phyloP scores from a whole-genome alignment of 2,888 invertebrate species.

The Phorcus lineatus region DNA sequence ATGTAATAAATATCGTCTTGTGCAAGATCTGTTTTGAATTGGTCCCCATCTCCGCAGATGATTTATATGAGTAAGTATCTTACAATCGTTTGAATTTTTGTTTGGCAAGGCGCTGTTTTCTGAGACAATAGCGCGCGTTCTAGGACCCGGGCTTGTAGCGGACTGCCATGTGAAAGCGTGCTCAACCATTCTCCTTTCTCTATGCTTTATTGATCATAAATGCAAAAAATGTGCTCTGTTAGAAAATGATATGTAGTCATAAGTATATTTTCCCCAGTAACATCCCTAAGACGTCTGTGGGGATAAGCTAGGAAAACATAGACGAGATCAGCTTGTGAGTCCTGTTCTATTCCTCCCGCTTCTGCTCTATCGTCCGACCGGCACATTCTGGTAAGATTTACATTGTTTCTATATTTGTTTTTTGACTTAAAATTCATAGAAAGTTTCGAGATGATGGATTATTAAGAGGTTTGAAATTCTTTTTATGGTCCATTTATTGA shows the following conservation, averaged over 20 bases:
- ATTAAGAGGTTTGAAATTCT: background rate
- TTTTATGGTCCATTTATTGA: background rate
- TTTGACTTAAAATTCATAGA: background rate
- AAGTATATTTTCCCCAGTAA: constrained; percentile 25
- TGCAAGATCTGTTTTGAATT: background rate
- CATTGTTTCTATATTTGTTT: background rate
- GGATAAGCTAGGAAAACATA: constrained; percentile 21
- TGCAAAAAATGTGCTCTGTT: constrained; percentile 29
- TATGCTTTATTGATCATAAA: constrained; percentile 32
- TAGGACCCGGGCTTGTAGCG: background rate
- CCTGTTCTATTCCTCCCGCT: too few species aligned
- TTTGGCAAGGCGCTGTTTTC: constrained; percentile 27
- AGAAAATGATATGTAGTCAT: constrained; percentile 28
- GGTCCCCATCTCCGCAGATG: background rate
- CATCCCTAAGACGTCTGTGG: background rate
- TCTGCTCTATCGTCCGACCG: too few species aligned
- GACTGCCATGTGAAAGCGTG: constrained; percentile 6
- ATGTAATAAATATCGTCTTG: background rate
- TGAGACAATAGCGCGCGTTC: constrained; percentile 27
- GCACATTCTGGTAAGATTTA: background rate
- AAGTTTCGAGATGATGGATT: background rate
- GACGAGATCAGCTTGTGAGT: background rate
- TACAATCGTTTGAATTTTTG: constrained; percentile 22
- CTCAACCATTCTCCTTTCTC: constrained; percentile 23
- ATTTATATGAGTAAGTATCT: constrained; percentile 8